A percentile compares a stretch with the other conserved stretches of the same genome.
Conservation (phyloP, 2,888 invertebrate genomes). For the Lasioglossum zephyrum region DNA sequence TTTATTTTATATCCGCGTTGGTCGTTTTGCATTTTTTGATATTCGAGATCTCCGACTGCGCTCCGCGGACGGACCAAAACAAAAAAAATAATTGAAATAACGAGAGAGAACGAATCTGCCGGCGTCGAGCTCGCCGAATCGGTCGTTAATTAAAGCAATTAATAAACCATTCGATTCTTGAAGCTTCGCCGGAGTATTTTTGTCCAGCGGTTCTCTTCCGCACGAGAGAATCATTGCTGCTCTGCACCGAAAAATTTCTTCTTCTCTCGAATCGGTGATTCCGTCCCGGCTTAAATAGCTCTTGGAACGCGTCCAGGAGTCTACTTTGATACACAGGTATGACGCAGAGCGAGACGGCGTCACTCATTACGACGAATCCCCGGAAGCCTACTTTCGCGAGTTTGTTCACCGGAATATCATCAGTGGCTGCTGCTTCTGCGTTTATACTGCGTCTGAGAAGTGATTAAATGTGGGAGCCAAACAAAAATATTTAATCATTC, state of each 20-base stretch:
- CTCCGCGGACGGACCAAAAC: background rate
- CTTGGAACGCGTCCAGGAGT: background rate
- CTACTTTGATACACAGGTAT: conserved; percentile 14
- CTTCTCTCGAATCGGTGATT: conserved; percentile 12
- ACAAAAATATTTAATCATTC: no score
- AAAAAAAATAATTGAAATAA: background rate
- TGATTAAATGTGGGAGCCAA: background rate
- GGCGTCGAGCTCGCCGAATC: background rate
- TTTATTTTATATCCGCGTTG: conserved; percentile 33
- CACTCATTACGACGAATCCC: conserved; percentile 7
- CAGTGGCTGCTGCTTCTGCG: background rate
- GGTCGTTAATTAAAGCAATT: background rate
- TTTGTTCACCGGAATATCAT: conserved; percentile 1
- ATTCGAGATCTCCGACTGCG: background rate
- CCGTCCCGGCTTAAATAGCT: conserved; percentile 1
- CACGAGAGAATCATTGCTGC: background rate
- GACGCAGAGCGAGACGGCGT: background rate
- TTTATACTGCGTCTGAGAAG: background rate
- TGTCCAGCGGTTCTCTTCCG: background rate
- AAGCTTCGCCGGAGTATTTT: background rate
- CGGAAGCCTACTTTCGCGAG: background rate
- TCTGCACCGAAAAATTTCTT: background rate
- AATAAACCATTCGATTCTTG: background rate
- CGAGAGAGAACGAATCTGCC: background rate
- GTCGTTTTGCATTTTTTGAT: background rate